phyloP scores from a whole-genome alignment of 92 coral and sea anemone species.

The Palythoa grandiflora region DNA sequence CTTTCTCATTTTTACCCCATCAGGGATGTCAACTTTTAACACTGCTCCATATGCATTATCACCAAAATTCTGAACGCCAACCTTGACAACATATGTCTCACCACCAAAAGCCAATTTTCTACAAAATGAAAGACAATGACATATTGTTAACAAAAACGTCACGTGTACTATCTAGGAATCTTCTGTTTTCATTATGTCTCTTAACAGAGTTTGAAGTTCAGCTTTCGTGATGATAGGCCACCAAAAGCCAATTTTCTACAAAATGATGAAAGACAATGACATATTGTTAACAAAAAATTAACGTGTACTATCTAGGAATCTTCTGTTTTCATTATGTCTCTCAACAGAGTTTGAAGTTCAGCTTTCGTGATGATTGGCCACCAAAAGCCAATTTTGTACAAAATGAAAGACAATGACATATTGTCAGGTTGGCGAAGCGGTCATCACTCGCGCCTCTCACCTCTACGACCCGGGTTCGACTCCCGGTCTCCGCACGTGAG shows the following conservation, averaged over 20 bases:
- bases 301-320: background rate
- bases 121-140: background rate
- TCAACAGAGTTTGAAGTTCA: too few species aligned
- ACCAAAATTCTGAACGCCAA: slow-evolving; percentile 10
- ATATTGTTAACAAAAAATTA: too few species aligned
- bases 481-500: too few species aligned
- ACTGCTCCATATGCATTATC: slow-evolving; percentile 37
- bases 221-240: background rate
- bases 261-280: background rate
- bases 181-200: too few species aligned
- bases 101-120: slow-evolving; percentile 41
- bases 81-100: slow-evolving; percentile 5
- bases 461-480: too few species aligned
- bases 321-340: too few species aligned
- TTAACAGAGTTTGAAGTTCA: too few species aligned
- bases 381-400: slow-evolving; percentile 33
- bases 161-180: background rate
- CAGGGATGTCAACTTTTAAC: slow-evolving; percentile 34
- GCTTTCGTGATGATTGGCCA: background rate
- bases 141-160: too few species aligned
- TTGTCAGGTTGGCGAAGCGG: too few species aligned
- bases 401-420: background rate
- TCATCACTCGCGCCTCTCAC: too few species aligned
- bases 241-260: slow-evolving; percentile 33
- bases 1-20: slow-evolving; percentile 34